Evolutionary conservation across 2,888 invertebrate species (phyloP), one percentile per base, ranked within the genome.

Genomic region (Neoaliturus tenellus): DNA sequence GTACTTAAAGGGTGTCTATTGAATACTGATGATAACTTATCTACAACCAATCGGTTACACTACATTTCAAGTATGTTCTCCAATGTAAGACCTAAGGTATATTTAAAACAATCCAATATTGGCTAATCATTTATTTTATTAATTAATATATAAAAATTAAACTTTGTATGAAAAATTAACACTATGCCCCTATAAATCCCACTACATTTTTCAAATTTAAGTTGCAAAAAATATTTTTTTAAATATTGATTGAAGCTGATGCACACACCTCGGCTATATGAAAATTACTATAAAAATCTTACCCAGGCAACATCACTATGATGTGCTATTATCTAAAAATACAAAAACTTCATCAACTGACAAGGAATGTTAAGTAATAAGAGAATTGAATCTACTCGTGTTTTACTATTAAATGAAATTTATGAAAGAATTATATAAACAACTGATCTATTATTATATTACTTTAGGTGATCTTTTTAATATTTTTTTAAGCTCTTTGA

Each of bases 361-460:
- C 31, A 62, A 31, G 62, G 62, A 62, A 62, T 62, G 62, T 62
- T 62, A 62, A 62, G 62, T 62, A 62, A 28, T 23, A 23, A 6
- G 23, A 23, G 51, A 44, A 6, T 51, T 51, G 23, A 51, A 10
- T 51, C 51, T 51, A 51, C 20, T 51, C 10, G 10, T 51, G n/a
- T 51, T 51, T 44, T 12, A 44, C 44, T 14, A 44, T 2, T 17
- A n/a, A n/a, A n/a, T n/a, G n/a, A n/a, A n/a, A n/a, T n/a, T n/a
- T n/a, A n/a, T n/a, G n/a, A n/a, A n/a, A n/a, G n/a, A n/a, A n/a
- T n/a, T n/a, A n/a, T n/a, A n/a, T n/a, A n/a, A n/a, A n/a, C n/a
- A n/a, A n/a, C n/a, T n/a, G n/a, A n/a, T n/a, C n/a, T n/a, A n/a
- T n/a, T n/a, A n/a, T n/a, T n/a, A n/a, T n/a, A n/a, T n/a, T n/a